phyloP scores from a whole-genome alignment of 2,797 vertebrate genomes.

The Rhyacichthys aspro region DNA sequence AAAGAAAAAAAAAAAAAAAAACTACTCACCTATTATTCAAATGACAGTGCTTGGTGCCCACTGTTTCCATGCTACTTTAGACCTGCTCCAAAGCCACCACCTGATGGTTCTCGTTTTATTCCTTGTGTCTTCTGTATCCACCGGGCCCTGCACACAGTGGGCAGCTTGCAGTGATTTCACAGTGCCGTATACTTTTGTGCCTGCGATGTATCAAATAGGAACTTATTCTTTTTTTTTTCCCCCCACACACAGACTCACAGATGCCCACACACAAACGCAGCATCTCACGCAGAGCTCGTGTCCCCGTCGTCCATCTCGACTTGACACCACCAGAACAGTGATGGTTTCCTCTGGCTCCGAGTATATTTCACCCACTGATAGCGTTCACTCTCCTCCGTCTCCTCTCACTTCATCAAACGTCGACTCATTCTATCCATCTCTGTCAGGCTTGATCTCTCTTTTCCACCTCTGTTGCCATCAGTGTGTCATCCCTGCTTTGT shows the following conservation, averaged over 20 bases:
- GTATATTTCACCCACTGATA: slow-evolving; percentile 71
- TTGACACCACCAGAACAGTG: slow-evolving; percentile 72
- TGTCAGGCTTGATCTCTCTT: slow-evolving; percentile 49
- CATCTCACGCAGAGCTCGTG: slow-evolving; percentile 45
- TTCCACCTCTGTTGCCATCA: slow-evolving; percentile 1
- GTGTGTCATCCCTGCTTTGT: slow-evolving; percentile 19
- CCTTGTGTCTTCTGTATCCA: not conserved
- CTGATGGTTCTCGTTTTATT: too few species aligned
- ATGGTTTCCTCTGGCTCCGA: slow-evolving; percentile 71
- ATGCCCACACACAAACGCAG: slow-evolving; percentile 22
- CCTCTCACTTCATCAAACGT: slow-evolving; percentile 51
- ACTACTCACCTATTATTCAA: slow-evolving; percentile 15
- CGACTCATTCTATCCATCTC: slow-evolving; percentile 43
- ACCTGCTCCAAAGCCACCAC: not conserved
- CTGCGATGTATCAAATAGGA: slow-evolving; percentile 60
- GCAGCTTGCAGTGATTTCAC: slow-evolving; percentile 53
- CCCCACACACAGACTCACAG: slow-evolving; percentile 15
- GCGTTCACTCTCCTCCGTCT: slow-evolving; percentile 35
- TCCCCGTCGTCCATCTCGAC: slow-evolving; percentile 68
- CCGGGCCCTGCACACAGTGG: slow-evolving; percentile 21
- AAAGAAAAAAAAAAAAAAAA: too few species aligned
- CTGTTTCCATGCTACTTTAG: not conserved
- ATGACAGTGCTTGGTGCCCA: slow-evolving; percentile 17
- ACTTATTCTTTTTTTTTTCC: slow-evolving; percentile 39
- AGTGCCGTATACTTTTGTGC: slow-evolving; percentile 58